A percentile compares a stretch with the other conserved stretches of the same genome.
Conservation (phyloP, 2,797 vertebrate genomes). For the Gymnoscopelus braueri region DNA sequence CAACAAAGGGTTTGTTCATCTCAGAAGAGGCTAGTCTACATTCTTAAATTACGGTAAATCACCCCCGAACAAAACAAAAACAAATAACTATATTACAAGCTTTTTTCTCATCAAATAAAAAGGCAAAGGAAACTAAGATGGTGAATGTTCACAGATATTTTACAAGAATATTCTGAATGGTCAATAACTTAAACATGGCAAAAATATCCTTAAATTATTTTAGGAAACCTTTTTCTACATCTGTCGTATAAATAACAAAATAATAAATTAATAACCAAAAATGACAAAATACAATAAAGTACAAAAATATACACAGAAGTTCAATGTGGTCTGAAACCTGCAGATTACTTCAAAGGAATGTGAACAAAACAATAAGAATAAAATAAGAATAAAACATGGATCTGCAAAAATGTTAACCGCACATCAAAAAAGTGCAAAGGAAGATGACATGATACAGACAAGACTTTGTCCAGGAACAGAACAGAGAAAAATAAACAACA, state of each 20-base stretch:
- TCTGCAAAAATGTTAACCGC: conserved; percentile 26
- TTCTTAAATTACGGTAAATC: conserved; percentile 90
- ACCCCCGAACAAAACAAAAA: conserved; percentile 67
- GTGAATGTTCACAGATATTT: conserved; percentile 72
- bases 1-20: conserved; percentile 82
- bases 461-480: conserved; percentile 42
- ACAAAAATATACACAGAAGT: conserved; percentile 81
- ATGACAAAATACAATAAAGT: conserved; percentile 73
- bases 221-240: conserved; percentile 81
- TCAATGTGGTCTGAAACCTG: conserved; percentile 78
- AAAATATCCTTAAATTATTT: conserved; percentile 77
- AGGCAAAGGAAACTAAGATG: conserved; percentile 58
- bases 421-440: conserved; percentile 52
- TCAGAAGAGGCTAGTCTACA: conserved; percentile 90
- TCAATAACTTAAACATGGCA: conserved; percentile 77
- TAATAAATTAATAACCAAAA: conserved; percentile 72
- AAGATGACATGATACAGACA: conserved; percentile 49
- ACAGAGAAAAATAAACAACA: conserved; percentile 66
- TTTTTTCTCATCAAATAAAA: conserved; percentile 64
- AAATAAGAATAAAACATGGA: conserved; percentile 38
- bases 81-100: conserved; percentile 76
- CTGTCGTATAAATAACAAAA: conserved; percentile 85
- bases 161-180: conserved; percentile 48
- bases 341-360: conserved; percentile 73
- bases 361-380: conserved; percentile 42